Base-by-base conservation (phyloP, 2,888 invertebrate species). In the Diachrysia chrysitis region DNA sequence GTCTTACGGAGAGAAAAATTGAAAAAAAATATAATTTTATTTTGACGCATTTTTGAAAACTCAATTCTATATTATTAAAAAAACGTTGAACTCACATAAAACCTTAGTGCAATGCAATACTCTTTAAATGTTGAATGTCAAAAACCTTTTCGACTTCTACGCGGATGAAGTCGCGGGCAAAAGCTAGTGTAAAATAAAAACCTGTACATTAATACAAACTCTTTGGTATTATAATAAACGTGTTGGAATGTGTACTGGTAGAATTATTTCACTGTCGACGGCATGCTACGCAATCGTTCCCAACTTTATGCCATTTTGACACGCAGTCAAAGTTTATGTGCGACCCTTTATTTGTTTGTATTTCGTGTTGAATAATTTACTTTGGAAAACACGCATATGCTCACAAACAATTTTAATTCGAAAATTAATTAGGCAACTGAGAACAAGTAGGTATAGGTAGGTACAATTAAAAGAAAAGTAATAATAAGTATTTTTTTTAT, bases 271-370 rank as follows among this genome's bases (percentile, higher is more conserved):
- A 62, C 58, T 60, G 32, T 35, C 5, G 29, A 29, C 46, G 58
- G 61, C 73, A 73, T 73, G 79, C 71, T 14, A 70, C 23, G 51
- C 61, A 53, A 71, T 72, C 54, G 23, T 65, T 71, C 72, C 68
- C 35, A 23, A 46, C 29, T 67, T 80, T 64, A 80, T 80, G 64
- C 16, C 35, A 0, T 0, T 61, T 69, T 67, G 64, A 69, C 79
- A 80, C 69, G 78, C 69, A 78, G 35, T 64, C 54, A 56, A 54
- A 35, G 17, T 14, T 10, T 56, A 56, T 51, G 16, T 54, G 46
- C 35, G 1, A 58, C 6, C 21, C 21, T 64, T 56, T 70, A 16
- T 73, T 69, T 66, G 59, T 71, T 63, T 42, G 46, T 25, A 12
- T 60, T 67, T 12, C 46, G 58, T 58, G 14, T 42, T 6, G 42